Evolutionary conservation across 2,888 invertebrate genomes (phyloP), one percentile per base, ranked within the genome.

Genomic region (Noctuana brunneofusca): DNA sequence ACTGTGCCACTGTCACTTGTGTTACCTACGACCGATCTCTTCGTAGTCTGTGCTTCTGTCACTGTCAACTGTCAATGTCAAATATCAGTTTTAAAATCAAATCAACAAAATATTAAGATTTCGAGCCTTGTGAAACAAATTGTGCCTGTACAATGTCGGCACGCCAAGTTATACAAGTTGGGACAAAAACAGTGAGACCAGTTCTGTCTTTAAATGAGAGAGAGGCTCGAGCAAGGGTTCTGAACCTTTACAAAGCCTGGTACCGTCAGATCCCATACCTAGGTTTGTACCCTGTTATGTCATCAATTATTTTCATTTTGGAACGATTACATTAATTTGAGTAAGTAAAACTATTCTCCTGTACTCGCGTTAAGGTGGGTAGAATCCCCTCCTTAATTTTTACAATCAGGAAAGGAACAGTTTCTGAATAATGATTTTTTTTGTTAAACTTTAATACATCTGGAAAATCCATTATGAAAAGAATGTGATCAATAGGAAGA

Each of bases 171-270:
- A 84, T 90, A 68, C 81, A 83, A 80, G 87, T 89, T 49, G 89
- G 89, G 30, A 76, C 83, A 53, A 94, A 94, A 76, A 95, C 95
- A 85, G 98, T 97, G 30, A 96, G 95, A 80, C 98, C 98, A 30
- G 93, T 99, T 74, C 92, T 98, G 68, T 98, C 98, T 0, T 74
- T 95, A 58, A 95, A 95, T 80, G 90, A 88, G 48, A 92, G 86
- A 3, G 98, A 98, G 83, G 97, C 98, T 0, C 94, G 94, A 73
- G 93, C 93, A 78, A 93, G 98, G 82, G 98, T 97, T 0, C 80
- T 98, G 8, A 96, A 94, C 83, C 92, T 99, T 62, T 99, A 98
- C 86, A 97, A 96, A 90, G 96, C 97, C 63, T 99, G 98, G 98
- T 97, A 96, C 86, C 95, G 98, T 69, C 97, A 98, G 87, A 93